A percentile compares a stretch with the other conserved stretches of the same genome.
phyloP scores from a whole-genome alignment of 2,888 invertebrate genomes.

The Euclidia mi region DNA sequence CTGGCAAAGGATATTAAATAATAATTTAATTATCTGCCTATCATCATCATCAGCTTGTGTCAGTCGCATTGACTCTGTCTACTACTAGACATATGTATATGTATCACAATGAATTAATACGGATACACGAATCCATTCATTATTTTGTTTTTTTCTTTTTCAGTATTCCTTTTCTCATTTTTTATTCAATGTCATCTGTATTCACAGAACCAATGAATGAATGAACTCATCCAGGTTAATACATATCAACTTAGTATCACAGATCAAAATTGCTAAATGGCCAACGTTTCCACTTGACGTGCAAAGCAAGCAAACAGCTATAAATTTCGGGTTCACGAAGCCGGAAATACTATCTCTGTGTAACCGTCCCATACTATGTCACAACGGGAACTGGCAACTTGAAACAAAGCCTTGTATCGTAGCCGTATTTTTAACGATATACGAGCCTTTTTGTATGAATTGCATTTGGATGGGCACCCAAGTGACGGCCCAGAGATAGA shows the following conservation, averaged over 20 bases:
- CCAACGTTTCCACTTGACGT: conserved; percentile 68
- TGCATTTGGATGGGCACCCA: conserved; percentile 40
- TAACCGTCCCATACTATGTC: conserved; percentile 59
- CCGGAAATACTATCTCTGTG: conserved; percentile 71
- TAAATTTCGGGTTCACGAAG: conserved; percentile 72
- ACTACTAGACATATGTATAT: too few species aligned
- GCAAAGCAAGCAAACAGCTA: conserved; percentile 70
- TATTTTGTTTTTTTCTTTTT: too few species aligned
- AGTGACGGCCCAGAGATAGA: conserved; percentile 37
- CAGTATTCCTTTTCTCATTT: too few species aligned
- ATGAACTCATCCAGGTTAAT: conserved; percentile 28
- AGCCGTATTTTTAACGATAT: conserved; percentile 55
- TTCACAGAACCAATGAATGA: conserved; percentile 5
- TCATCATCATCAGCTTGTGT: too few species aligned
- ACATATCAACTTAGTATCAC: conserved; percentile 55
- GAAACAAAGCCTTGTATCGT: conserved; percentile 54
- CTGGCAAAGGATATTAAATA: too few species aligned
- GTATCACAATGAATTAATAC: too few species aligned
- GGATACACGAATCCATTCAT: too few species aligned
- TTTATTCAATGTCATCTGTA: too few species aligned
- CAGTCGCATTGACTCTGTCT: too few species aligned
- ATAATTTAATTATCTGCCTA: too few species aligned
- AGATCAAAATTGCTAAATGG: conserved; percentile 77
- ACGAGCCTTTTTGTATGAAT: conserved; percentile 53
- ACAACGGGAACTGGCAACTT: conserved; percentile 45